These are phyloP conservation scores for Embidobia sp. DNA, from an alignment of 2,888 invertebrate genomes.

Conservation along the genomic window DNA sequence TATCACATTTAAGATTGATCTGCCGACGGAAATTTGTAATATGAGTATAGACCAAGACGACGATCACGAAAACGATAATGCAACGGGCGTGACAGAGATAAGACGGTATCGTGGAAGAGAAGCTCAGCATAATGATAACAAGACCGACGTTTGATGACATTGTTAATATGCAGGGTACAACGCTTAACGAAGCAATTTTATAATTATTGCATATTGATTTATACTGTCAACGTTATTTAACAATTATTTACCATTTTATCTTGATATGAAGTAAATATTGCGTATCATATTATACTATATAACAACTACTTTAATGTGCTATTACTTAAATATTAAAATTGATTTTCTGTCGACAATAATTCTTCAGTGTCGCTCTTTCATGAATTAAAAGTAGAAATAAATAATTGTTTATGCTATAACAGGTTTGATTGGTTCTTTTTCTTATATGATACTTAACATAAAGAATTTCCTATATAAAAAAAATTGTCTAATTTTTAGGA, in stretches of 20 bases:
- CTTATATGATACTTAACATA: no score
- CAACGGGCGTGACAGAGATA: conserved; percentile 68
- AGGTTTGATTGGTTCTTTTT: no score
- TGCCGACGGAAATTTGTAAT: conserved; percentile 65
- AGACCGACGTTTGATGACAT: conserved; percentile 35
- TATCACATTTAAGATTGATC: conserved; percentile 67
- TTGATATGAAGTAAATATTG: background rate
- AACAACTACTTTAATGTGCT: no score
- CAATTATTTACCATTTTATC: background rate
- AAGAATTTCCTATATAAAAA: no score
- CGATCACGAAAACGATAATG: conserved; percentile 75
- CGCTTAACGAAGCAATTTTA: conserved; percentile 4
- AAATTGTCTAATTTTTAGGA: no score
- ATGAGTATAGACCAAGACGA: conserved; percentile 67
- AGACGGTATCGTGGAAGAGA: conserved; percentile 21
- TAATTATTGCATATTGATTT: background rate
- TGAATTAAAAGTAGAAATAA: no score
- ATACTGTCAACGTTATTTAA: background rate
- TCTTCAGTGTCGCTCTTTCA: no score
- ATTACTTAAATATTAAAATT: no score
- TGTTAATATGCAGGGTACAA: conserved; percentile 24
- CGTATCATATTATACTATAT: no score
- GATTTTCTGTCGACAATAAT: no score
- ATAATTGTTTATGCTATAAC: no score
- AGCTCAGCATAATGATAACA: conserved; percentile 24